phyloP scores from a whole-genome alignment of 92 coral and sea anemone species.

The Palythoa grandiflora region DNA sequence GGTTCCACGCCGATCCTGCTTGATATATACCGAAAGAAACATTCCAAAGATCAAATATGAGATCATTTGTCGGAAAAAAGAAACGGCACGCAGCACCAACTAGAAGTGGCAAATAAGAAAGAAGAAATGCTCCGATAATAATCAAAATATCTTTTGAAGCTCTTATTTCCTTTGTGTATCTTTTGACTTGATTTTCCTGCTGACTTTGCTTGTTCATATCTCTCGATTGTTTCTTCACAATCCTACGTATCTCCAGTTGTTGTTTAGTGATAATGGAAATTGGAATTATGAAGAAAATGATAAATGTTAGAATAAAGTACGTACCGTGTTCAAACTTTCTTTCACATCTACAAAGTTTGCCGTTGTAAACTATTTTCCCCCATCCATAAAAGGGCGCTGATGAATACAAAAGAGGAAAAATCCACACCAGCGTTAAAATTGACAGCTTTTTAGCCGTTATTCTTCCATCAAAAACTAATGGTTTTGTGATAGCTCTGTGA shows the following conservation, averaged over 20 bases:
- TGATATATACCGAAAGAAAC: slow-evolving; percentile 1
- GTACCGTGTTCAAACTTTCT: not conserved
- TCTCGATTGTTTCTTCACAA: slow-evolving; percentile 13
- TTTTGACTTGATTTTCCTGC: not conserved
- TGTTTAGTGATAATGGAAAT: slow-evolving; percentile 13
- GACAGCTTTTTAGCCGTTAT: slow-evolving; percentile 13
- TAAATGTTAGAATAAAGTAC: not conserved
- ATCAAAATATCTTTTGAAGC: slow-evolving; percentile 20
- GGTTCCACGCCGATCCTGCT: slow-evolving; percentile 22
- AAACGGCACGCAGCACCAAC: not conserved
- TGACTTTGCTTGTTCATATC: not conserved
- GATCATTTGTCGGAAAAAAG: not conserved
- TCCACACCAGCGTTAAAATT: slow-evolving; percentile 10
- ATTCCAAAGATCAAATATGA: not conserved
- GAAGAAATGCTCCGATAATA: slow-evolving; percentile 21
- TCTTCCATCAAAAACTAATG: not conserved
- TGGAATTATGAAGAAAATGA: not conserved
- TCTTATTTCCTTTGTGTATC: not conserved
- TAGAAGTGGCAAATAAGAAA: slow-evolving; percentile 9
- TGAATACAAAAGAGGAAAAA: not conserved
- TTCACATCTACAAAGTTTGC: slow-evolving; percentile 19
- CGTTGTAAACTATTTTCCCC: slow-evolving; percentile 21
- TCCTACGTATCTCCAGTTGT: slow-evolving; percentile 14
- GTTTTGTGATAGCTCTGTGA: slow-evolving; percentile 33
- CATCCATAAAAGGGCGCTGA: slow-evolving; percentile 11